Evolutionary conservation across 2,888 invertebrate species (phyloP).

Genomic region (Odontothrips loti): DNA sequence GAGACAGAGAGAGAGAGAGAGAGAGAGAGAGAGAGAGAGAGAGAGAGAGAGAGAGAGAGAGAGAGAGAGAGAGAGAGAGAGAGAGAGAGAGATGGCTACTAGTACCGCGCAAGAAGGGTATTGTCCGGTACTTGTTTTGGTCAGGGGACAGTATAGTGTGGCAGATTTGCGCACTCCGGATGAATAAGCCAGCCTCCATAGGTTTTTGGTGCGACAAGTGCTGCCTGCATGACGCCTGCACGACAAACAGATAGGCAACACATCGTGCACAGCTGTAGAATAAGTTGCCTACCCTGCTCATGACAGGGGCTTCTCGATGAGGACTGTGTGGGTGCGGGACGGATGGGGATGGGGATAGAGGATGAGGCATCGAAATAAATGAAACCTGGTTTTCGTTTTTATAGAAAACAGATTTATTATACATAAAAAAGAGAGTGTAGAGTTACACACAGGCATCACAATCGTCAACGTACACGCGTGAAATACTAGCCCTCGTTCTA

Average conservation of each 20-base stretch:
- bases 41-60: no score
- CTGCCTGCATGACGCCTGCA: neutral
- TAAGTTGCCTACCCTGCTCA: neutral
- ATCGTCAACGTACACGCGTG: neutral
- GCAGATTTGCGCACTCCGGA: no score
- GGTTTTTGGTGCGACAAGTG: no score
- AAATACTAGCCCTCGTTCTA: conserved; percentile 9
- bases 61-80: no score
- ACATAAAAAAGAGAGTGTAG: conserved; percentile 2
- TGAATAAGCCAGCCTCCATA: no score
- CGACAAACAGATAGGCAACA: neutral
- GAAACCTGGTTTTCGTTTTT: neutral
- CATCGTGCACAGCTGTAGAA: neutral
- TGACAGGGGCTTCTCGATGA: neutral
- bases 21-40: no score
- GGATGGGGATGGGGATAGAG: neutral
- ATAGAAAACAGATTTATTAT: conserved; percentile 19
- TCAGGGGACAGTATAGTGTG: no score
- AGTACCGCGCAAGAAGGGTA: no score
- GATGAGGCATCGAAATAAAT: neutral
- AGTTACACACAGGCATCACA: neutral
- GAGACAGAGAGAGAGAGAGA: no score
- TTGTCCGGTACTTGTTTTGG: no score
- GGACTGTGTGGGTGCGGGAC: neutral
- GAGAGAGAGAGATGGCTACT: no score